phyloP scores from a whole-genome alignment of 1,140 invertebrate genomes.

The Drosophila burlai region DNA sequence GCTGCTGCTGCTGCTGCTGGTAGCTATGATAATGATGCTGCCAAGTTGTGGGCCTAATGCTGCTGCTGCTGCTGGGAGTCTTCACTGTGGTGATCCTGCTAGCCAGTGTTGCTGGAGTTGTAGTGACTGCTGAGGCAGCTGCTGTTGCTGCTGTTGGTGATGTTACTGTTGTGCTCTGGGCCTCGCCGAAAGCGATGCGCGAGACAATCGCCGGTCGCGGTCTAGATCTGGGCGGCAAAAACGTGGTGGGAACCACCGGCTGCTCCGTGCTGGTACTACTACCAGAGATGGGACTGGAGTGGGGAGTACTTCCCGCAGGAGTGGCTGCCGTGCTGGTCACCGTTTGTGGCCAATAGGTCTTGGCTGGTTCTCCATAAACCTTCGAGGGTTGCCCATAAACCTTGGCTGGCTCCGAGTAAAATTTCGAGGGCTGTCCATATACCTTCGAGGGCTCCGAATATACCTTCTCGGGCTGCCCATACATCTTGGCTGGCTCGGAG shows the following conservation, averaged over 20 bases:
- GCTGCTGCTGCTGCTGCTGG: constrained; percentile 65
- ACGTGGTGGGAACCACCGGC: constrained; percentile 57
- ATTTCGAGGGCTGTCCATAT: constrained; percentile 88
- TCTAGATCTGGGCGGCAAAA: constrained; percentile 72
- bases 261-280: constrained; percentile 15
- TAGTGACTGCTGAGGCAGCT: neutral
- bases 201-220: constrained; percentile 84
- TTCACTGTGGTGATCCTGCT: constrained; percentile 41
- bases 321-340: constrained; percentile 24
- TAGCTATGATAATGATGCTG: constrained; percentile 74
- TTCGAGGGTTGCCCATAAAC: constrained; percentile 86
- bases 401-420: constrained; percentile 87
- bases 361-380: constrained; percentile 86
- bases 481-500: constrained; percentile 88
- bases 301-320: constrained; percentile 12
- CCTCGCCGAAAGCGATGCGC: constrained; percentile 84
- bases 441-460: constrained; percentile 88
- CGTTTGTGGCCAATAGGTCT: constrained; percentile 85
- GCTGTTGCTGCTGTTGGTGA: constrained; percentile 50
- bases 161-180: constrained; percentile 58
- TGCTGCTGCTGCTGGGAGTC: constrained; percentile 46
- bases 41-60: constrained; percentile 60
- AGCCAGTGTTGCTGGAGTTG: constrained; percentile 41
- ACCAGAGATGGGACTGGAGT: constrained; percentile 2
- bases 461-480: constrained; percentile 88